Evolutionary conservation across 2,888 invertebrate genomes (phyloP), one percentile per base, ranked within the genome.

Genomic region (Dryococelus australis): DNA sequence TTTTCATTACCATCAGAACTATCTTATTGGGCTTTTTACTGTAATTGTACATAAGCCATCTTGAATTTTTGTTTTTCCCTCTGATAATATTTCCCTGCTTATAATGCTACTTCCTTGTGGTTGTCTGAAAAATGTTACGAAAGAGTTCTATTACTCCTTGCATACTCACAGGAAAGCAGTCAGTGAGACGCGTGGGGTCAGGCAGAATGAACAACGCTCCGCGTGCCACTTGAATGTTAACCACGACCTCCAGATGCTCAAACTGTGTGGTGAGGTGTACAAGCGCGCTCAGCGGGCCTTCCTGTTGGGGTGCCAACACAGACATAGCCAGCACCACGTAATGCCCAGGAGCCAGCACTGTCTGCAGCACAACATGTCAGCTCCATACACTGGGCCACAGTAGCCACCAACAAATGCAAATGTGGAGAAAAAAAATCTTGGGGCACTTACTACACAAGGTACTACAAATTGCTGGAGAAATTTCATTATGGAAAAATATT

Each of bases 161-260:
- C 35, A 16, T 47, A 47, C 95, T 94, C 93, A 96, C 97, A 89
- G 97, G 97, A 94, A 97, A 97, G 91, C 96, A 96, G 91, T 96
- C 95, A 89, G 95, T 95, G 91, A 97, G 96, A 86, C 95, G 93
- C 53, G 97, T 92, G 90, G 94, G 93, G 90, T 95, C 95, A 88
- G 95, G 95, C 89, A 95, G 94, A 87, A 96, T 94, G 92, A 95
- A 94, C 88, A 97, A 93, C 91, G 95, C 95, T 51, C 97, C 97
- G 90, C 95, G 94, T 0, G 96, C 95, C n/a, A 96, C 95, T 90
- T 95, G 94, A 92, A 97, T 96, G 89, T 94, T 94, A 87, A 97
- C 94, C n/a, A 96, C 95, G 87, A 96, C 94, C 86, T 94, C 94
- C 86, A 97, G 93, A 90, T 94, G 93, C 91, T 96, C 96, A 90